These are phyloP conservation scores for Microctenopoma lineatum DNA, from an alignment of 2,797 vertebrate species.

Conservation along the genomic window DNA sequence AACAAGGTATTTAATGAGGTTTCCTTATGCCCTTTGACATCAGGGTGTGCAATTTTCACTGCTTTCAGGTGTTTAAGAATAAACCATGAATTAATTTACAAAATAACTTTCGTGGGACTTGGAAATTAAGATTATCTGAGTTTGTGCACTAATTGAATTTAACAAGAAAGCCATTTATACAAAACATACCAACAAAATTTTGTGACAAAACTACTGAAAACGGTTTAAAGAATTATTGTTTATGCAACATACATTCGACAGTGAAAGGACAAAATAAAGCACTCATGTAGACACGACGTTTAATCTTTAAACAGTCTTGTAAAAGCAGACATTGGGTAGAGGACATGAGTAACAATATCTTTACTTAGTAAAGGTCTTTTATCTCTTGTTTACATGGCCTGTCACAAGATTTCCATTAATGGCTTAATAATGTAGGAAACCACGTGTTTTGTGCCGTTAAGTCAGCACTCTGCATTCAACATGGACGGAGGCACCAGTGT, in stretches of 20 bases:
- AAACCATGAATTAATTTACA: not conserved
- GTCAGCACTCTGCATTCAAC: slow-evolving; percentile 57
- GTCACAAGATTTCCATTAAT: slow-evolving; percentile 79
- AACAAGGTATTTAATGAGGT: not conserved
- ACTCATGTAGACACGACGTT: slow-evolving; percentile 21
- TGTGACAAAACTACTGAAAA: not conserved
- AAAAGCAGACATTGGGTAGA: slow-evolving; percentile 20
- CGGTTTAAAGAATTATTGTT: not conserved
- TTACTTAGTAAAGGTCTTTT: slow-evolving; percentile 27
- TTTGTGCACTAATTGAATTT: too few relatives aligned
- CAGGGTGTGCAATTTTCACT: not conserved
- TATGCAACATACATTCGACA: not conserved
- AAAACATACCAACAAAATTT: not conserved
- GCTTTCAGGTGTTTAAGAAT: not conserved
- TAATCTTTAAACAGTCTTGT: slow-evolving; percentile 23
- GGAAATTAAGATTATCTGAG: not conserved
- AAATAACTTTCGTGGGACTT: not conserved
- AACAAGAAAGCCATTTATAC: too few relatives aligned
- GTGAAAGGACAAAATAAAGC: not conserved
- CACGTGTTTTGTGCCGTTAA: slow-evolving; percentile 70
- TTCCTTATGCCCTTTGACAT: too few relatives aligned
- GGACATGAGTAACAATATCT: slow-evolving; percentile 13
- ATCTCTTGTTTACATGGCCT: slow-evolving; percentile 61
- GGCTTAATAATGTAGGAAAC: slow-evolving; percentile 72
- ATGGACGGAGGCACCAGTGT: slow-evolving; percentile 54